Base-by-base conservation (phyloP, 2,888 invertebrate species). In the Periphyllus acericola region DNA sequence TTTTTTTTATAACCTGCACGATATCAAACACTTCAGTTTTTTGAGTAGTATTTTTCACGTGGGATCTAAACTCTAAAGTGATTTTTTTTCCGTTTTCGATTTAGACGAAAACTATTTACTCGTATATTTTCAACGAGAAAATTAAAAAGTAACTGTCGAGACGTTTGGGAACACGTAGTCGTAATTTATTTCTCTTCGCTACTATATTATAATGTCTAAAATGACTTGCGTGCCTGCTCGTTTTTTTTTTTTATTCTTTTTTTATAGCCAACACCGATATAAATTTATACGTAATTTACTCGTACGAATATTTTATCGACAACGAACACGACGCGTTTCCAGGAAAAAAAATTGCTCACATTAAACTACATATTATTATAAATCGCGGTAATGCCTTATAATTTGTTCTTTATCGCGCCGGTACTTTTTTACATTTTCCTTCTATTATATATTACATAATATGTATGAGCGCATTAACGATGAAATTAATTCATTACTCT, bases 81-180 rank as follows among this genome's bases (percentile, higher is more conserved):
- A 55, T 78, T 32, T 76, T 14, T 79, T 78, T 60, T 76, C 46
- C 46, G 11, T 29, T n/a, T 68, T 25, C n/a, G 36, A 36, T 80
- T 36, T 25, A 29, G n/a, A 3, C 68, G 68, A 8, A 25, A 66
- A 66, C 21, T 80, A 32, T 11, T 11, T 55, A 55, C 14, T 36
- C 3, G 0, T 34, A 9, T 17, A 8, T 81, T 81, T 40, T 81
- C 29, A 25, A 1, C 11, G 40, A 46, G 68, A 68, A 72, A 83
- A 83, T 83, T 83, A 72, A 83, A 83, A 72, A 52, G 32, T 34
- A 34, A 72, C 72, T 40, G 82, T 55, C 82, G 25, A 34, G 25
- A 82, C 25, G 52, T 72, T 72, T 32, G 81, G 34, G n/a, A 80
- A 52, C 60, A 60, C 32, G 34, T 34, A 52, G n/a, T 34, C 52